A percentile compares a stretch with the other conserved stretches of the same genome.
Conservation (phyloP, 1,140 invertebrate genomes). For the Eurytemora carolleeae region DNA sequence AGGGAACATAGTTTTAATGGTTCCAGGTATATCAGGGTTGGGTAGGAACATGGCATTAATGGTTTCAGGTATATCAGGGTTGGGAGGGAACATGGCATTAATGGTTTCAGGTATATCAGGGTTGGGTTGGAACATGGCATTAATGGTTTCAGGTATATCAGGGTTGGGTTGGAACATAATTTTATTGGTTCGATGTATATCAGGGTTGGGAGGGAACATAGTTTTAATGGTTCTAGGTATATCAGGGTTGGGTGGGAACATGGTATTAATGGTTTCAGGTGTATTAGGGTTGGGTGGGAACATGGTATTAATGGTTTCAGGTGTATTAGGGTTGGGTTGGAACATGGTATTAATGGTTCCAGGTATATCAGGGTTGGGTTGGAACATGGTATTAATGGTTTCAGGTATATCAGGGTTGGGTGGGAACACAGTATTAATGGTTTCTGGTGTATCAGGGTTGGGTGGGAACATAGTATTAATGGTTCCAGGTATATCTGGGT, state of each 20-base stretch:
- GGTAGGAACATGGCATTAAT: too few species aligned
- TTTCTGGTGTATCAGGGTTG: constrained; percentile 29
- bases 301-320: constrained; percentile 30
- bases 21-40: constrained; percentile 29
- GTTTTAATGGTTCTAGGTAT: constrained; percentile 29
- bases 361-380: constrained; percentile 27
- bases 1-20: constrained; percentile 27
- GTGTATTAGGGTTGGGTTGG: constrained; percentile 26
- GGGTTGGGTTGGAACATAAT: constrained; percentile 27
- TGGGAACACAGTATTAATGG: too few species aligned
- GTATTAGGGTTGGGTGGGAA: constrained; percentile 26
- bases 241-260: constrained; percentile 27
- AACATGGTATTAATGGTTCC: too few species aligned
- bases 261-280: constrained; percentile 29
- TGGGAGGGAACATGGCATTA: too few species aligned
- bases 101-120: constrained; percentile 28
- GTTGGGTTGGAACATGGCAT: constrained; percentile 27
- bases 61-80: constrained; percentile 28
- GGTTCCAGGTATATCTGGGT: constrained; percentile 28
- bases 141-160: constrained; percentile 28
- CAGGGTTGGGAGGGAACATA: constrained; percentile 27
- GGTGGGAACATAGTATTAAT: too few species aligned
- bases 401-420: constrained; percentile 28
- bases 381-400: too few species aligned
- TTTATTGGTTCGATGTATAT: constrained; percentile 28